Evolutionary conservation across 2,113 vertebrate species (phyloP), one percentile per base, ranked within the genome.

Genomic region (Aspidoscelis tigris): DNA sequence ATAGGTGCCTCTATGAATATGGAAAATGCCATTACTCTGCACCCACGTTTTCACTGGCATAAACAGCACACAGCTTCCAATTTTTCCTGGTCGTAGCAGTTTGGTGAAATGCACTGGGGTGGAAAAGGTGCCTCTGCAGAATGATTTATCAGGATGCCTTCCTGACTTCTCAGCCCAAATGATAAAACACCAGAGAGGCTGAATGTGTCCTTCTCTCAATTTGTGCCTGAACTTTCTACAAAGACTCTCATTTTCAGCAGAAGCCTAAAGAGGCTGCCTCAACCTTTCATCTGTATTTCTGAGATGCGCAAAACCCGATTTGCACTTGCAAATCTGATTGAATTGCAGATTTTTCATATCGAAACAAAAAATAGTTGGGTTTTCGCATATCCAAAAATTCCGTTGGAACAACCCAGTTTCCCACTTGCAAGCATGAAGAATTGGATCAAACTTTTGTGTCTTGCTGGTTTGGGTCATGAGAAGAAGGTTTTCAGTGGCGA

Each of bases 131-230:
- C 5, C n/a, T 75, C 50, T 75, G 55, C 75, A 8, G 9, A 21
- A 79, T 65, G 3, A 71, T 86, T 84, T 81, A 79, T 86, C 78
- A 74, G 80, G 2, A 86, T 93, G 90, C 88, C 87, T 92, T 90
- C 80, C 22, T 61, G 77, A 84, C 89, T 86, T 84, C 61, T 84
- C 82, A 89, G 79, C 75, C 88, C 88, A 86, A 18, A 7, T 26
- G 3, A n/a, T 11, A 12, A n/a, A 5, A 22, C 14, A 24, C 20
- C 7, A 8, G 41, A 39, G 47, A 75, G 21, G n/a, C 24, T 11
- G 70, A 77, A 10, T 72, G 20, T 9, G 88, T 44, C 3, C 8
- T 76, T 55, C 65, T 86, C 22, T 78, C 22, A 85, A 55, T 22
- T 64, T 50, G 53, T 66, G 74, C 65, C 68, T 89, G 88, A 24